These are phyloP conservation scores for Chymomyza fuscimana DNA, from an alignment of 2,888 invertebrate genomes.

Conservation along the genomic window DNA sequence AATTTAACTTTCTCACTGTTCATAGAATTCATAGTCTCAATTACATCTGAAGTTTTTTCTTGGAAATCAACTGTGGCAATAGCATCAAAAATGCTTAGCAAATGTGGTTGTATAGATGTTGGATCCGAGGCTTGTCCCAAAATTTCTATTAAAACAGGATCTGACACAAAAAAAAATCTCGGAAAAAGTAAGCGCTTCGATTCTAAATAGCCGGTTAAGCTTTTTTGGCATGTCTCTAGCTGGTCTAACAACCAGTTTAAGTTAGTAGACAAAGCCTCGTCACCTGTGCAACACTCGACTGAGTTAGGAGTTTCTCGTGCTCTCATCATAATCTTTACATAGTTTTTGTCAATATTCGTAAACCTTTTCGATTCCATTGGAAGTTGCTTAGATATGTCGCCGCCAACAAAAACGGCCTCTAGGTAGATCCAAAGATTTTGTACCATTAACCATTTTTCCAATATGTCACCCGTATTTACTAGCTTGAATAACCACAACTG, in stretches of 20 bases:
- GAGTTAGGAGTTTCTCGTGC: constrained; percentile 98
- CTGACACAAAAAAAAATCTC: constrained; percentile 95
- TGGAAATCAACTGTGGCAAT: constrained; percentile 96
- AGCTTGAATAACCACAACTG: constrained; percentile 97
- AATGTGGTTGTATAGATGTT: constrained; percentile 96
- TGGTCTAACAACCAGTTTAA: constrained; percentile 97
- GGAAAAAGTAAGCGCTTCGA: constrained; percentile 96
- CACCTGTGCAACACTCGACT: constrained; percentile 97
- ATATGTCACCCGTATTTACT: constrained; percentile 96
- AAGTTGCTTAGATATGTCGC: constrained; percentile 97
- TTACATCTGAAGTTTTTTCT: constrained; percentile 97
- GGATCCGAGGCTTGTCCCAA: constrained; percentile 96
- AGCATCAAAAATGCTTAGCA: constrained; percentile 97
- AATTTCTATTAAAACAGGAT: constrained; percentile 94
- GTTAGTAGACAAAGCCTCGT: constrained; percentile 93
- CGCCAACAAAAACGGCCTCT: constrained; percentile 98
- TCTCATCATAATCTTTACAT: constrained; percentile 98
- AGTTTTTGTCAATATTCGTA: constrained; percentile 97
- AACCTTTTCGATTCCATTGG: constrained; percentile 97
- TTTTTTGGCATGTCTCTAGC: constrained; percentile 95
- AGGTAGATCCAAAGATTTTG: constrained; percentile 99
- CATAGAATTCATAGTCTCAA: constrained; percentile 93
- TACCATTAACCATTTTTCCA: constrained; percentile 96
- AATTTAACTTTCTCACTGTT: constrained; percentile 94
- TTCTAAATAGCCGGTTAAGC: constrained; percentile 95